Base-by-base conservation (phyloP, 2,113 vertebrate species). In the Chauna torquata region DNA sequence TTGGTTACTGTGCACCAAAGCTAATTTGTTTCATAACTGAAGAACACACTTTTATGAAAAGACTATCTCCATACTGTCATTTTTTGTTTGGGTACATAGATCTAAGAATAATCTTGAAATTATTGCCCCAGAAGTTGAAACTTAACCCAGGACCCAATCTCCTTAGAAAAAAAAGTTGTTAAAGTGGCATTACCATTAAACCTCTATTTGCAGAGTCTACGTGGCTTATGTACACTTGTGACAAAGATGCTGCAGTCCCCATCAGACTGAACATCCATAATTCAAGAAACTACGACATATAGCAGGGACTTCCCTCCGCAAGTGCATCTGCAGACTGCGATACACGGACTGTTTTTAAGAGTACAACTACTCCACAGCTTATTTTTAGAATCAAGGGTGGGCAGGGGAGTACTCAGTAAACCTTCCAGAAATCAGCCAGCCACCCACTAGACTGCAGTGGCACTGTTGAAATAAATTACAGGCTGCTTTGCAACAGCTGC, bases 381-480 rank as follows among this genome's bases (percentile, higher is more conserved):
- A 92, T 95, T 95, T 97, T 96, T 95, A 91, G 96, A 69, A 54
- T 5, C 2, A 1, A 50, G 36, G 75, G 95, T 91, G 75, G 94
- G 92, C 92, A 92, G 92, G 22, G 5, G 40, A 85, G 8, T 30
- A 87, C 34, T 95, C 84, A 58, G 66, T 74, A 95, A 95, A 92
- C 78, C 38, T 3, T 77, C 78, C 65, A 94, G 91, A 97, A 96
- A 92, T 74, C 94, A 95, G 78, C 61, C 59, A 95, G 54, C 92
- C 94, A 96, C 89, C 94, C 91, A 95, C 94, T 27, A 69, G 82
- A 95, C 61, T 95, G 69, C 94, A 95, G 58, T 22, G 44, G 71
- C 32, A 91, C 72, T 42, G 57, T 45, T 80, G 30, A 92, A 81
- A 50, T 62, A 84, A 94, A 77, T 81, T 58, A 69, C 44, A 87